A percentile compares a stretch with the other conserved stretches of the same genome.
Conservation (phyloP, 2,113 vertebrate genomes). For the Anolis carolinensis region DNA sequence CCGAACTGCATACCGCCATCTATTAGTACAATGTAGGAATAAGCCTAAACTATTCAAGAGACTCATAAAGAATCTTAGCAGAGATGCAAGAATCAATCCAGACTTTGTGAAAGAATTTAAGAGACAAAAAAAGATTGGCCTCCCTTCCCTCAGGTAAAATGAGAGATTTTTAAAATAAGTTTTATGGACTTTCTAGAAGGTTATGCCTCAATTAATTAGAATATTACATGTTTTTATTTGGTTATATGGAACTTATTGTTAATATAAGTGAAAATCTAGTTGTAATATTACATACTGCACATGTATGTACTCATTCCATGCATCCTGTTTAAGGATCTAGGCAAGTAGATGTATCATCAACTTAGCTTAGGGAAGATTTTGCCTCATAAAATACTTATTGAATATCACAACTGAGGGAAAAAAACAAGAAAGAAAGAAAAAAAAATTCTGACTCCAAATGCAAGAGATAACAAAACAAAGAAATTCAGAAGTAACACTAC, state of each 20-base stretch:
- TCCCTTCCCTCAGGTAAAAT: conserved; percentile 77
- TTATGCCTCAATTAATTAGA: neutral
- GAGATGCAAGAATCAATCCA: conserved; percentile 75
- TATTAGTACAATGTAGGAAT: conserved; percentile 77
- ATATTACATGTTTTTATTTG: neutral
- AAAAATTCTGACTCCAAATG: too few species aligned
- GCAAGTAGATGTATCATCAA: neutral
- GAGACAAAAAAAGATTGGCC: conserved; percentile 70
- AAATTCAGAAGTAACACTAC: too few species aligned
- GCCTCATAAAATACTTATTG: neutral
- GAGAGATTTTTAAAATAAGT: neutral
- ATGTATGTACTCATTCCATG: neutral
- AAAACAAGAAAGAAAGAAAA: neutral
- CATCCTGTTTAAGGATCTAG: neutral
- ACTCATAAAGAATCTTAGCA: conserved; percentile 68
- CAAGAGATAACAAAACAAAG: too few species aligned
- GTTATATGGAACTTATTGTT: neutral
- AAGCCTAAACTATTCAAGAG: conserved; percentile 71
- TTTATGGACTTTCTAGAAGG: neutral
- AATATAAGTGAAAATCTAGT: neutral
- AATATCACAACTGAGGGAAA: neutral
- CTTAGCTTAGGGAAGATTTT: neutral
- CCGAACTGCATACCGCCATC: conserved; percentile 71
- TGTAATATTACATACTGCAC: neutral
- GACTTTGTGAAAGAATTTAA: conserved; percentile 76